These are phyloP conservation scores for Tenrec ecaudatus DNA, from an alignment of 2,113 vertebrate species.

Conservation along the genomic window DNA sequence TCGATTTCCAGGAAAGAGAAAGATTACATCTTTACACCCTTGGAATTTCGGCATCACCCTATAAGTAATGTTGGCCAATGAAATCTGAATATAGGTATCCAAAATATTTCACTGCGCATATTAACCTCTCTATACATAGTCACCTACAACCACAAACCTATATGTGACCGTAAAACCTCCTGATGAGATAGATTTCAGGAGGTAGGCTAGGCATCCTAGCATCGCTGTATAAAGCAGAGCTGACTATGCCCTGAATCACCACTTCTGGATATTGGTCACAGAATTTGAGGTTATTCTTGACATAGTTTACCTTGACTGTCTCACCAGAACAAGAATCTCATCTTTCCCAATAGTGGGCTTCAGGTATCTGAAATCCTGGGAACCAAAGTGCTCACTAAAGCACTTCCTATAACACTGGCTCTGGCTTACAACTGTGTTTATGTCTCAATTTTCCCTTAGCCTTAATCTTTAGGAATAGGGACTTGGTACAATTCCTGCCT, in stretches of 20 bases:
- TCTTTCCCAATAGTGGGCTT: neutral
- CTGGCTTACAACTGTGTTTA: neutral
- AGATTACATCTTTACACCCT: neutral
- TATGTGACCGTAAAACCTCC: neutral
- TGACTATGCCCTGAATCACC: neutral
- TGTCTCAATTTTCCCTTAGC: neutral
- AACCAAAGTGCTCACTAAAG: neutral
- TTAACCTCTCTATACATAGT: neutral
- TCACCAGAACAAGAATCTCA: neutral
- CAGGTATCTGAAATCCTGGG: neutral
- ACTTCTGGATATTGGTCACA: neutral
- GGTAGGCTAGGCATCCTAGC: neutral
- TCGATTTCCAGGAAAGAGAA: neutral
- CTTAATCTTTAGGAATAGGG: neutral
- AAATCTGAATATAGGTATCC: constrained; percentile 11
- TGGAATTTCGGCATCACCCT: neutral
- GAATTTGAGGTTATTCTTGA: neutral
- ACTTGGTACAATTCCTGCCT: neutral
- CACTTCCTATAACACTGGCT: neutral
- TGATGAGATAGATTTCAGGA: neutral
- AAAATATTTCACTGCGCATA: neutral
- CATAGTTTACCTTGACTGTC: neutral
- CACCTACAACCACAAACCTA: neutral
- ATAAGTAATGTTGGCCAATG: neutral
- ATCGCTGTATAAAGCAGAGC: neutral